phyloP scores from a whole-genome alignment of 1,140 invertebrate genomes.

The Danaus plexippus region DNA sequence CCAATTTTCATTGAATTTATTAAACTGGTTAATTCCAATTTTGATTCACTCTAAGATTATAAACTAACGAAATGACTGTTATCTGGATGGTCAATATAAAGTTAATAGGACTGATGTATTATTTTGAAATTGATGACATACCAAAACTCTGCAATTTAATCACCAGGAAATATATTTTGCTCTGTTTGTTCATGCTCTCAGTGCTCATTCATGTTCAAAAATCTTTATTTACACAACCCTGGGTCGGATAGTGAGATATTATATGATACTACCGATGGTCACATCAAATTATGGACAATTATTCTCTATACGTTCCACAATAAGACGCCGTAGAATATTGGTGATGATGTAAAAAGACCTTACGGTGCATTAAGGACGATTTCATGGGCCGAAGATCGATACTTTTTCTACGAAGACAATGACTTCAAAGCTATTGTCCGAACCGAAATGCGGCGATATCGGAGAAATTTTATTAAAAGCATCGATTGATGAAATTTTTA shows the following conservation, averaged over 20 bases:
- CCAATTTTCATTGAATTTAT: not conserved
- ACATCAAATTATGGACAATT: not conserved
- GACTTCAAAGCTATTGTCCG: constrained; percentile 4
- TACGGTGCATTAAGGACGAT: constrained; percentile 19
- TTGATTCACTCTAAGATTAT: no score
- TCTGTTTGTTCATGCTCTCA: no score
- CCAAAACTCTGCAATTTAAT: no score
- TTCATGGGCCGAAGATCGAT: constrained; percentile 22
- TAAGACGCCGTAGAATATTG: not conserved
- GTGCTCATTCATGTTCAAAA: no score
- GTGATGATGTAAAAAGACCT: constrained; percentile 12
- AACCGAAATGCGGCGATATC: not conserved
- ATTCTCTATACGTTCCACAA: constrained; percentile 1
- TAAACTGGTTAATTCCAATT: no score
- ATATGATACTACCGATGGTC: constrained; percentile 12
- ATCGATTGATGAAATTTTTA: no score
- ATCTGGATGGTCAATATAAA: not conserved
- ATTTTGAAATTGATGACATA: not conserved
- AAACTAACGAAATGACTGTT: not conserved
- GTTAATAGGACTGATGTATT: not conserved
- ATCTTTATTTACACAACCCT: no score
- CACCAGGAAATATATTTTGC: no score
- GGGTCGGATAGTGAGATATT: no score
- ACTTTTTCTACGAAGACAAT: constrained; percentile 14
- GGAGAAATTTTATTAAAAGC: no score